Conservation (phyloP, 2,888 invertebrate genomes). For the Malacosoma neustria region DNA sequence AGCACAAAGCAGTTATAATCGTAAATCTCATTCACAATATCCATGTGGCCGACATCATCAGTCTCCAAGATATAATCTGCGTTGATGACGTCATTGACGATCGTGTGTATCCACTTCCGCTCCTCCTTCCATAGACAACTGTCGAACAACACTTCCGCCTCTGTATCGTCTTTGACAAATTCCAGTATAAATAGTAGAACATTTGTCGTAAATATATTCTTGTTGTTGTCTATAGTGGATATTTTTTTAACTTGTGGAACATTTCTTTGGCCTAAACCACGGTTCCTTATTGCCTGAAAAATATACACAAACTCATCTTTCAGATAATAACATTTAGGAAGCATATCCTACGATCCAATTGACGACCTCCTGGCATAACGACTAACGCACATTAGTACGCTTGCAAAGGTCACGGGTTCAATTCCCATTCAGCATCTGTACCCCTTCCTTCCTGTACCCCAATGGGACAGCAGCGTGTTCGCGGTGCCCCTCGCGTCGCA, state of each 20-base stretch:
- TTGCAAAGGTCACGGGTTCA: too few relatives aligned
- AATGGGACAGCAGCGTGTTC: too few relatives aligned
- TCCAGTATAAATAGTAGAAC: constrained; percentile 27
- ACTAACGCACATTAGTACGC: too few relatives aligned
- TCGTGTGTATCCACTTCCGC: constrained; percentile 22
- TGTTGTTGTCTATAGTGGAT: background rate
- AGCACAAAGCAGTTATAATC: constrained; percentile 26
- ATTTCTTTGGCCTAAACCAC: constrained; percentile 21
- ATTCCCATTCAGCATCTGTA: too few relatives aligned
- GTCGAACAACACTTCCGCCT: constrained; percentile 34
- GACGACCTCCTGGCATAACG: too few relatives aligned
- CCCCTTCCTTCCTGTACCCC: too few relatives aligned
- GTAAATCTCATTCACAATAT: constrained; percentile 25
- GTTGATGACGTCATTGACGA: constrained; percentile 20
- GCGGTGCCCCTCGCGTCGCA: too few relatives aligned
- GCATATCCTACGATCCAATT: too few relatives aligned
- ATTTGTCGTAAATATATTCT: constrained; percentile 22
- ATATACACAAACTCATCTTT: too few relatives aligned
- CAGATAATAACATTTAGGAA: too few relatives aligned
- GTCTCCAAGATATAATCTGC: constrained; percentile 11
- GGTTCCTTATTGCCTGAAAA: constrained; percentile 20
- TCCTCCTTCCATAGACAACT: constrained; percentile 19
- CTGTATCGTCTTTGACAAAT: constrained; percentile 37
- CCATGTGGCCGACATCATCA: constrained; percentile 15
- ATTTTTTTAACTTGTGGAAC: background rate